phyloP scores from a whole-genome alignment of 2,888 invertebrate genomes.

The Drosophila prostipennis region DNA sequence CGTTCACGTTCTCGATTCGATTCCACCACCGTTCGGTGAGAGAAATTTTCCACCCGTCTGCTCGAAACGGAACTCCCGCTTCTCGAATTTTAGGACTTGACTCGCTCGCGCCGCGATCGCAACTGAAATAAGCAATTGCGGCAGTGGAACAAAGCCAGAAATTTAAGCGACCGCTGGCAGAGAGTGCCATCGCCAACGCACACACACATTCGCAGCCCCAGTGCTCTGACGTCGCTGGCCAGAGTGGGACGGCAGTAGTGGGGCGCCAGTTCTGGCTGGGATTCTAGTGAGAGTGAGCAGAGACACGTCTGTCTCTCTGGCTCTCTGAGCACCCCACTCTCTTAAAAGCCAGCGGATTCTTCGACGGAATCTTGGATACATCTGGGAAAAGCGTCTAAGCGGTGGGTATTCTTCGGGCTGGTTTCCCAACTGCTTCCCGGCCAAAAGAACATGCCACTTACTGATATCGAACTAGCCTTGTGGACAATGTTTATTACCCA shows the following conservation, averaged over 20 bases:
- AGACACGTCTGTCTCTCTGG: not conserved
- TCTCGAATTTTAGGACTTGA: constrained; percentile 54
- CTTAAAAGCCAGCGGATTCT: constrained; percentile 6
- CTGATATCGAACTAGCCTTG: constrained; percentile 2
- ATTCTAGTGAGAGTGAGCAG: constrained; percentile 27
- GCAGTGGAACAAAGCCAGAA: constrained; percentile 64
- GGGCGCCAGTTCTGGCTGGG: constrained; percentile 22
- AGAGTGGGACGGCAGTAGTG: constrained; percentile 23
- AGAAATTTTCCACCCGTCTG: constrained; percentile 72
- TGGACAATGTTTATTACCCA: not conserved
- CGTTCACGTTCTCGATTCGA: constrained; percentile 54
- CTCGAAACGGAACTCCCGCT: constrained; percentile 28
- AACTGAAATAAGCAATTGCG: constrained; percentile 72
- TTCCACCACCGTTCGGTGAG: constrained; percentile 57
- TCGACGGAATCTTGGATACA: constrained; percentile 1
- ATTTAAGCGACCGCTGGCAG: constrained; percentile 26
- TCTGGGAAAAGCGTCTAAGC: not conserved
- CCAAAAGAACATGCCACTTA: not conserved
- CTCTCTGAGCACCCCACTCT: constrained; percentile 7
- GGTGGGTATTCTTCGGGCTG: not conserved
- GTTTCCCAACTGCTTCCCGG: constrained; percentile 5
- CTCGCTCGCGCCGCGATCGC: constrained; percentile 79
- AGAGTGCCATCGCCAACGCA: constrained; percentile 4
- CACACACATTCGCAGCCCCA: constrained; percentile 8
- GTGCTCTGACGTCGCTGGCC: not conserved